Base-by-base conservation (phyloP, 2,113 vertebrate genomes). In the Pseudorectes ferrugineus region DNA sequence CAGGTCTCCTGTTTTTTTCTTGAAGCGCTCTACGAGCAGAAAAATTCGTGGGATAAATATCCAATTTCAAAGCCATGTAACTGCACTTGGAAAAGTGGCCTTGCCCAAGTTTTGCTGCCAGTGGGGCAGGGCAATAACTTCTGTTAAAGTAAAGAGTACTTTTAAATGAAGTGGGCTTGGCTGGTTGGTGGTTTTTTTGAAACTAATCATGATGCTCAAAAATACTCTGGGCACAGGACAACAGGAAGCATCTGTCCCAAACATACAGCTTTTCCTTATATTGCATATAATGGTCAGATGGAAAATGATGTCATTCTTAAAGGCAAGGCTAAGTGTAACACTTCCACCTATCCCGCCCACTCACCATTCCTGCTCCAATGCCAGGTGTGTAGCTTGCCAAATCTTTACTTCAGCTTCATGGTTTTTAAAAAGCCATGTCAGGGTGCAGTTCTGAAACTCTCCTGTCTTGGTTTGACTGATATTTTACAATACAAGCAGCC, bases 291-390 rank as follows among this genome's bases (percentile, higher is more conserved):
- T 29, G 65, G 67, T 71, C 91, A 95, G 66, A 43, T 74, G 29
- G 79, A 76, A 96, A 92, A 75, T 81, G 11, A 91, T 63, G 48
- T 90, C 57, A 86, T 73, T 80, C 51, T 19, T 10, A 74, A 62
- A 93, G 75, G 45, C 92, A 96, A 94, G 75, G 91, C 81, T 73
- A 94, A 92, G 68, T 4, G 33, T 52, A 89, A 78, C 58, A 74
- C 57, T 79, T 67, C 74, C 68, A 40, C 42, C 62, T 45, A 18
- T 45, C 36, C 63, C 84, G 89, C 63, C 59, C 35, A 81, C 73
- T 79, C 89, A 57, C 38, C 11, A 6, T 36, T 95, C 77, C 85
- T 92, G 72, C 65, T 93, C 83, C 82, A 96, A 88, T n/a, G 36
- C 49, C 40, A 73, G 43, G 24, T 28, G 43, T 70, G 70, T 19